Evolutionary conservation across 2,113 vertebrate species (phyloP), one percentile per base, ranked within the genome.

Genomic region (Misgurnus mizolepis): DNA sequence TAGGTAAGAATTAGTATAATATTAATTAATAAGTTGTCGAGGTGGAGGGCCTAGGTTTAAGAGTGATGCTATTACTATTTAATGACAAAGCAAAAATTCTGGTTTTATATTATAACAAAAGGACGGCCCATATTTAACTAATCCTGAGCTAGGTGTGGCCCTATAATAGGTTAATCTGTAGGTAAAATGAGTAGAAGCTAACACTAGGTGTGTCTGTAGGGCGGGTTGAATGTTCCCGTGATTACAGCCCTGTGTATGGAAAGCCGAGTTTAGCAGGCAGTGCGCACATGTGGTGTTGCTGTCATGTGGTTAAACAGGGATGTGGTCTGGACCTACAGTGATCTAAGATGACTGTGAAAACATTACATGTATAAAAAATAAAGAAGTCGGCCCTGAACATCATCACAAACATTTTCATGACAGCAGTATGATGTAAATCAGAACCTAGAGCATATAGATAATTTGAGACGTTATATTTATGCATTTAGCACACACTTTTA

Each of bases 201-300:
- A 68, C 12, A 39, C 10, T 34, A 34, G 10, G 12, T 60, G 66
- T 15, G 43, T 61, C 4, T 18, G 3, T 17, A 41, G 67, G 56
- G 18, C 6, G 50, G 78, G 4, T 34, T 17, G 10, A 9, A n/a
- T 41, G 27, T 27, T 80, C 43, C n/a, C 22, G 45, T 88, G 82
- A 92, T 91, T 92, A 89, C 58, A 91, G 86, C 82, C 80, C 71
- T 79, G 45, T 39, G 43, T 6, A 6, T 4, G 3, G 58, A 83
- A 55, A 72, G 70, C 53, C 81, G 80, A 66, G 83, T 79, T 78
- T 67, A 86, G 40, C 12, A 56, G 68, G 60, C 4, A 4, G 43
- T 39, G 58, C 27, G 43, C 68, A 45, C 67, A 69, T 71, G 69
- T 80, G 78, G 8, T 14, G 68, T 17, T 50, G 34, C 68, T 65